Percentiles rank a stretch among this genome's conserved stretches.
Evolutionary conservation across 2,888 invertebrate genomes (phyloP).

Genomic region (Drosophila testacea): DNA sequence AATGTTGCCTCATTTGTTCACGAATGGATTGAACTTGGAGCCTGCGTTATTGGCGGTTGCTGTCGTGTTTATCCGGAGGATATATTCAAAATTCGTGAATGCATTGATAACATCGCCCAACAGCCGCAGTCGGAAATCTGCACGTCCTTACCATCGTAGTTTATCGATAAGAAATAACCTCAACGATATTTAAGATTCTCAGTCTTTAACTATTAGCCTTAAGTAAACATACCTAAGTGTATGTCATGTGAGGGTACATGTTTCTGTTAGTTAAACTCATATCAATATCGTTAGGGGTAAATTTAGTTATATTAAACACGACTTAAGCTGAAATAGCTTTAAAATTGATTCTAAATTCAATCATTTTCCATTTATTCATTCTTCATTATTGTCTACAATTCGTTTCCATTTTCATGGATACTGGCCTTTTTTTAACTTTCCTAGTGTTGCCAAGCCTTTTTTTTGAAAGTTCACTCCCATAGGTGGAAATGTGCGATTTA

Average conservation of each 20-base stretch:
- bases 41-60: constrained; percentile 94
- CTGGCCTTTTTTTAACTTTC: too few species aligned
- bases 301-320: not conserved
- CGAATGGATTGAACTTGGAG: constrained; percentile 93
- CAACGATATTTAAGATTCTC: not conserved
- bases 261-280: not conserved
- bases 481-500: not conserved
- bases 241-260: not conserved
- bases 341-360: too few species aligned
- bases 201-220: not conserved
- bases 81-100: constrained; percentile 89
- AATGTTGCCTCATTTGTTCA: constrained; percentile 87
- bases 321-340: too few species aligned
- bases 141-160: constrained; percentile 32
- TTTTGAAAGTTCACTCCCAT: not conserved
- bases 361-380: too few species aligned
- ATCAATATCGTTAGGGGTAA: constrained; percentile 7
- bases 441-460: not conserved
- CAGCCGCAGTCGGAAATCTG: constrained; percentile 35
- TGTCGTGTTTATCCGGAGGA: constrained; percentile 94
- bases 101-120: constrained; percentile 67
- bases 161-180: not conserved
- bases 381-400: too few species aligned
- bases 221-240: not conserved
- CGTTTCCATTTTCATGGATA: too few species aligned